Conservation (phyloP, 2,888 invertebrate species). For the Plebejus anna region DNA sequence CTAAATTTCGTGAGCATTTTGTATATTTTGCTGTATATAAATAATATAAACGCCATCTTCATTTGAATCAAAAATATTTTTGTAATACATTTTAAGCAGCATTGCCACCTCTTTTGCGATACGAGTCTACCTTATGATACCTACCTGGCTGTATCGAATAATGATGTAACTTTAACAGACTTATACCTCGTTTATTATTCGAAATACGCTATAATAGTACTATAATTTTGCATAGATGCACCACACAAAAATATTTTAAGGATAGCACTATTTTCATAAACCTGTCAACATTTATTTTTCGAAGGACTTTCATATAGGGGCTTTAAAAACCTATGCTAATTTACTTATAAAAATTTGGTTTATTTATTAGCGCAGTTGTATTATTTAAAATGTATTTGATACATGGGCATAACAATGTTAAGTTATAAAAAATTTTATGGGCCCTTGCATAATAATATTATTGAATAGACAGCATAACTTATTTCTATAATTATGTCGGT, state of each 20-base stretch:
- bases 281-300: conserved; percentile 6
- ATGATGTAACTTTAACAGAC: conserved; percentile 9
- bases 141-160: conserved; percentile 5
- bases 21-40: conserved; percentile 22
- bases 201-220: background rate
- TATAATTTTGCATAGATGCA: background rate
- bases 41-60: background rate
- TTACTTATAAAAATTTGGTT: background rate
- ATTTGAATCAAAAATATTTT: conserved; percentile 9
- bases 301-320: background rate
- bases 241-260: conserved; percentile 3
- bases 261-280: conserved; percentile 8
- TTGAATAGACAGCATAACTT: background rate
- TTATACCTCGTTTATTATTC: conserved; percentile 3
- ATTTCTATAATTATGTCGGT: conserved; percentile 15
- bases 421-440: background rate
- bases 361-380: background rate
- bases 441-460: background rate
- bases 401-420: background rate
- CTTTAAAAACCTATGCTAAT: background rate
- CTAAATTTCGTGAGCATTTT: conserved; percentile 3
- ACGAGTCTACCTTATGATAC: background rate
- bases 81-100: background rate
- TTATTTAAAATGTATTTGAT: background rate
- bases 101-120: background rate